Evolutionary conservation across 1,140 invertebrate genomes (phyloP).

Genomic region (Magallana angulata): DNA sequence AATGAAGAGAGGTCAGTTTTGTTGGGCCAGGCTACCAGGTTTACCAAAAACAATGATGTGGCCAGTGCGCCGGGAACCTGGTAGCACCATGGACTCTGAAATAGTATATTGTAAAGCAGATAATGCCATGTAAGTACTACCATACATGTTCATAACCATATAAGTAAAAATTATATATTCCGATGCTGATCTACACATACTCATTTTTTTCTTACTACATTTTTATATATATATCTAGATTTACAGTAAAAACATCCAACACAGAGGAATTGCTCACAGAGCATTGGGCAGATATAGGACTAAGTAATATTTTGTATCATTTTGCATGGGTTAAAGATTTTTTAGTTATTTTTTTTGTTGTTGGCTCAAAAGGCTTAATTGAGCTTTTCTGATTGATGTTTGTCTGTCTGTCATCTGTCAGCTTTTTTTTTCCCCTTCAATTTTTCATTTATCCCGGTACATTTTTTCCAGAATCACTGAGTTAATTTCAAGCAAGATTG

Average conservation of each 20-base stretch:
- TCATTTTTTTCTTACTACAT: conserved; percentile 16
- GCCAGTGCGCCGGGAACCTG: conserved; percentile 11
- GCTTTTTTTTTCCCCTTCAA: neutral
- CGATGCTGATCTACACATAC: neutral
- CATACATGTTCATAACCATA: conserved; percentile 15
- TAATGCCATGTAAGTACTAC: conserved; percentile 2
- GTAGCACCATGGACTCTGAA: conserved; percentile 9
- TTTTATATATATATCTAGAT: conserved; percentile 15
- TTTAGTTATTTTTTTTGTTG: conserved; percentile 12
- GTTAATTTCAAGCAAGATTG: too few relatives aligned
- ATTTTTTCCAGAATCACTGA: too few relatives aligned
- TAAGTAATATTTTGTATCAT: conserved; percentile 17
- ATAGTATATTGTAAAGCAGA: conserved; percentile 16
- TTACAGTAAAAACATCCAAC: conserved; percentile 9
- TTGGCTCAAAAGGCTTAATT: conserved; percentile 15
- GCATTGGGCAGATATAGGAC: conserved; percentile 14
- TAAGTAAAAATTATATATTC: conserved; percentile 9
- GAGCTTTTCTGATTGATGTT: neutral
- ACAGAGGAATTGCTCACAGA: conserved; percentile 8
- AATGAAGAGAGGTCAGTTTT: conserved; percentile 9
- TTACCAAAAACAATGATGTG: conserved; percentile 9
- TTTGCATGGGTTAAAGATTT: conserved; percentile 16
- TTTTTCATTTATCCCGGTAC: conserved; percentile 6
- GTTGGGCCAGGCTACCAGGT: conserved; percentile 5
- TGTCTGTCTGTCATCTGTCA: too few relatives aligned